Conservation (phyloP, 1,140 invertebrate genomes). For the Branchinecta lynchi region DNA sequence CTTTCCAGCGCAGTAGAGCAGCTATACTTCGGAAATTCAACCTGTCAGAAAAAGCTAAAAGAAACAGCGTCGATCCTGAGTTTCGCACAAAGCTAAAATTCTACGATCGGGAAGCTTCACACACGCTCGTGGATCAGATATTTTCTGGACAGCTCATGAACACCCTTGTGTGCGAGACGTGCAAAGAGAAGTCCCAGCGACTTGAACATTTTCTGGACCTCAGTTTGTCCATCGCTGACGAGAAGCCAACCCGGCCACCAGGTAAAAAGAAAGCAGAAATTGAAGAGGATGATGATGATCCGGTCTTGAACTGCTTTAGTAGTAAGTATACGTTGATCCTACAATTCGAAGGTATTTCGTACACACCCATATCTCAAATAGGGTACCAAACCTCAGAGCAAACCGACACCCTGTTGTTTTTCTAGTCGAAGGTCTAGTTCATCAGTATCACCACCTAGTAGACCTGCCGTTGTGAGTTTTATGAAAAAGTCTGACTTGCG, state of each 20-base stretch:
- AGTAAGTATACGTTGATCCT: conserved; percentile 31
- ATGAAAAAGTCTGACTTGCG: too few species aligned
- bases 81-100: conserved; percentile 48
- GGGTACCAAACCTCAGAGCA: too few species aligned
- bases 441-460: too few species aligned
- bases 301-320: conserved; percentile 11
- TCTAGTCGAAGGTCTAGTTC: too few species aligned
- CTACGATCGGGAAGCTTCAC: conserved; percentile 61
- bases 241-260: conserved; percentile 28
- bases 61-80: conserved; percentile 45
- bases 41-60: conserved; percentile 42
- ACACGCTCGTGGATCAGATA: conserved; percentile 63
- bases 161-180: conserved; percentile 74
- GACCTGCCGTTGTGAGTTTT: too few species aligned
- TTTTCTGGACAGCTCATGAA: conserved; percentile 81
- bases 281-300: conserved; percentile 6
- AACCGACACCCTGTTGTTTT: too few species aligned
- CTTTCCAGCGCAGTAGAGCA: conserved; percentile 51
- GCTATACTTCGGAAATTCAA: conserved; percentile 55
- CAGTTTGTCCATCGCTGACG: conserved; percentile 64
- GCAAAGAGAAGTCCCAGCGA: conserved; percentile 62
- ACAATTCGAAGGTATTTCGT: conserved; percentile 20
- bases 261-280: conserved; percentile 29
- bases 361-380: too few species aligned
- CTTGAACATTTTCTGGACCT: conserved; percentile 88